phyloP scores from a whole-genome alignment of 2,888 invertebrate species.

The Dinocampus coccinellae region DNA sequence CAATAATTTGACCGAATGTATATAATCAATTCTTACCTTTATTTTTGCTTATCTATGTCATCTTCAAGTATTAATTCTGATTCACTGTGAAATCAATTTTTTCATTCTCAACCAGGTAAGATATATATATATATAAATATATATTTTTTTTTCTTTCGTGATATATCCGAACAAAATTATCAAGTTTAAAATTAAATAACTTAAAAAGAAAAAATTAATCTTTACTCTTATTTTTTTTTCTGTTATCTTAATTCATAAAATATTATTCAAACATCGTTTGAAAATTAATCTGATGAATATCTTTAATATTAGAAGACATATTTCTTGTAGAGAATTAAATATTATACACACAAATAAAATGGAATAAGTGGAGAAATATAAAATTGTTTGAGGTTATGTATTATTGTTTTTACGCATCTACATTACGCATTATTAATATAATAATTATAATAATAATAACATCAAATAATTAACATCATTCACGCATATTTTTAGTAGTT shows the following conservation, averaged over 20 bases:
- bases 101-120: not conserved
- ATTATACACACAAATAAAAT: not conserved
- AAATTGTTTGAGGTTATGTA: not conserved
- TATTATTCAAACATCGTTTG: not conserved
- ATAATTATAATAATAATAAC: not conserved
- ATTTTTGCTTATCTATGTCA: not conserved
- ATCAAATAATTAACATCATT: not conserved
- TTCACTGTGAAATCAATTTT: not conserved
- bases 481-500: not conserved
- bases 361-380: not conserved
- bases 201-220: not conserved
- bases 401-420: not conserved
- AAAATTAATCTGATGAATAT: no score
- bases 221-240: not conserved
- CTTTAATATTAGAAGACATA: no score
- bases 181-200: not conserved
- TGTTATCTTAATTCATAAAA: not conserved
- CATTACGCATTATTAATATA: slow-evolving; percentile 3
- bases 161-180: not conserved
- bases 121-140: not conserved
- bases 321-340: no score
- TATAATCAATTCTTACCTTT: not conserved
- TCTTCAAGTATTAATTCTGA: not conserved
- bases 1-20: not conserved
- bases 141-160: no score